Percentiles rank a stretch among this genome's conserved stretches.
Evolutionary conservation across 1,140 invertebrate genomes (phyloP).

Genomic region (Scaptomyza pallida): DNA sequence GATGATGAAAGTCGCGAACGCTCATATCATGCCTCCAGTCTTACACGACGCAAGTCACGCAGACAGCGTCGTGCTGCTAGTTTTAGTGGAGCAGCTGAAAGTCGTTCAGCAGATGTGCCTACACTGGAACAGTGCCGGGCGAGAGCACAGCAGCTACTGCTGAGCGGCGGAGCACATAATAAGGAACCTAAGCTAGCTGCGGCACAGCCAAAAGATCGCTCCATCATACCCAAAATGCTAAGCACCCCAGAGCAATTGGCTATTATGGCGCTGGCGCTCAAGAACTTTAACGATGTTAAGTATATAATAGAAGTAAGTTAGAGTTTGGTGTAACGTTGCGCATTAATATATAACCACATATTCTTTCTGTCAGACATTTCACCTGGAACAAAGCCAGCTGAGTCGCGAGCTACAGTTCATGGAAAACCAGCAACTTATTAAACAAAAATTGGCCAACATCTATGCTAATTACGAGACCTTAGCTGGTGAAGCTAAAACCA

Average conservation of each 20-base stretch:
- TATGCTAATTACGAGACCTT: constrained; percentile 68
- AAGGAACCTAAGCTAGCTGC: background rate
- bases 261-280: constrained; percentile 73
- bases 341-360: background rate
- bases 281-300: constrained; percentile 79
- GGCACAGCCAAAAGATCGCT: constrained; percentile 36
- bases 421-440: constrained; percentile 83
- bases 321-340: background rate
- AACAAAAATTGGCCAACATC: constrained; percentile 67
- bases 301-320: constrained; percentile 74
- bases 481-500: constrained; percentile 38
- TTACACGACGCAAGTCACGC: constrained; percentile 66
- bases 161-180: constrained; percentile 8
- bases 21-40: constrained; percentile 54
- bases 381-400: constrained; percentile 80
- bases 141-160: constrained; percentile 32
- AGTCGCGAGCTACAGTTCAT: constrained; percentile 84
- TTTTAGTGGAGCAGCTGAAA: constrained; percentile 55
- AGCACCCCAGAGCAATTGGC: constrained; percentile 73
- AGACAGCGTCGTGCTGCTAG: constrained; percentile 64
- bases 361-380: constrained; percentile 81
- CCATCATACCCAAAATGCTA: constrained; percentile 77
- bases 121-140: constrained; percentile 46
- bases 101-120: constrained; percentile 14
- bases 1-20: constrained; percentile 78